Conservation (phyloP, 2,797 vertebrate species). For the Microhierax caerulescens region DNA sequence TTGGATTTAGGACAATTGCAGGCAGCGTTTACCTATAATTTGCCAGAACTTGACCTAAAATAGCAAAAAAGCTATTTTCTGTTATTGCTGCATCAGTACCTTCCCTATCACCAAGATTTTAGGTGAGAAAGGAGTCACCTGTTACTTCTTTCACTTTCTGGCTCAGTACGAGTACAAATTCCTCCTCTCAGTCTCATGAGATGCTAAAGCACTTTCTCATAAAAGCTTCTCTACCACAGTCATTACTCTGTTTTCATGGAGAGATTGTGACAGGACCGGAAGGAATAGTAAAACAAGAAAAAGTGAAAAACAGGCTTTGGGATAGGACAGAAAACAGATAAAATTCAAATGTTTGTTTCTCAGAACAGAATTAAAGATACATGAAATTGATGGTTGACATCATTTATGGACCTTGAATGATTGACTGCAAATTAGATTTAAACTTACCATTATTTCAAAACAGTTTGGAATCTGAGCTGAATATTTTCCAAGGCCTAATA, state of each 20-base stretch:
- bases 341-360: conserved; percentile 9
- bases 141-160: background rate
- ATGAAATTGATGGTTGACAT: background rate
- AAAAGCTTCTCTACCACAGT: background rate
- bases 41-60: background rate
- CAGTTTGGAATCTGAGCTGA: conserved; percentile 28
- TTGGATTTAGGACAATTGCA: background rate
- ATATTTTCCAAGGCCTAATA: conserved; percentile 55
- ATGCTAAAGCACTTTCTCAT: background rate
- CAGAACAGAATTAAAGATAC: conserved; percentile 6
- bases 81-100: background rate
- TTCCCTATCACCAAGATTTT: background rate
- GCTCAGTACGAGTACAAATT: background rate
- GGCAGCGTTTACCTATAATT: background rate
- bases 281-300: background rate
- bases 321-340: background rate
- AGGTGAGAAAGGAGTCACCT: background rate
- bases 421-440: conserved; percentile 48
- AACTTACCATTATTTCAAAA: conserved; percentile 40
- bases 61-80: background rate
- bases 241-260: background rate
- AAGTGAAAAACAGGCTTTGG: background rate
- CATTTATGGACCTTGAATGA: background rate
- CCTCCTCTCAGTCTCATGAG: background rate
- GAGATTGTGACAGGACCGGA: background rate